Evolutionary conservation across 2,113 vertebrate species (phyloP), one percentile per base, ranked within the genome.

Genomic region (Pitta sordida): DNA sequence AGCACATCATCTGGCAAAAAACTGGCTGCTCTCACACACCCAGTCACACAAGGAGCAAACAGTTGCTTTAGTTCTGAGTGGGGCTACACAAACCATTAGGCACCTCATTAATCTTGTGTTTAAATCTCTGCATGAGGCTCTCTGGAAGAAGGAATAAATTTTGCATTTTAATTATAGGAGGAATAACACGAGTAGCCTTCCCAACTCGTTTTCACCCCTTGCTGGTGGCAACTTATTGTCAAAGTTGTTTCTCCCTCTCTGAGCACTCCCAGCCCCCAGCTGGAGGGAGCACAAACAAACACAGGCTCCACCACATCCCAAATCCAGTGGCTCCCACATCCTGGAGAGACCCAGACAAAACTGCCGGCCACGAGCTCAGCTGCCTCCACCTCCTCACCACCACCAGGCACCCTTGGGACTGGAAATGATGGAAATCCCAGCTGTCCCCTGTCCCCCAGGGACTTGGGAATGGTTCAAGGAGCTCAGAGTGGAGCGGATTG

Each of bases 31-130:
- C 85, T 32, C 85, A 52, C 58, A 58, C 44, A 9, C 19, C 62
- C 90, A 18, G 6, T 65, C 67, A 69, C 82, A 70, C 24, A 3
- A 41, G 70, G 53, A 91, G 79, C 65, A 68, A 83, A 62, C 65
- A 90, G 83, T 74, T 73, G 90, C 79, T 88, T 56, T 18, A 43
- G 39, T 15, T 86, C 90, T 51, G 79, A 93, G 93, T 19, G n/a
- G 76, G 88, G 88, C 92, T 83, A 67, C 83, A 70, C 83, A 93
- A 93, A 86, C 63, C 68, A 60, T 91, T 78, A 86, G 59, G 69
- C 92, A 91, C 68, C 80, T 94, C 79, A 55, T 96, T 90, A 91
- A 94, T 96, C 96, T 93, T 30, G 20, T 36, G 68, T 30, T 83
- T 86, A 36, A 81, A 86, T 90, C 91, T 74, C 90, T 93, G 83